These are phyloP conservation scores for Pachyseris speciosa DNA, from an alignment of 64 coral and sea anemone species.

Conservation along the genomic window DNA sequence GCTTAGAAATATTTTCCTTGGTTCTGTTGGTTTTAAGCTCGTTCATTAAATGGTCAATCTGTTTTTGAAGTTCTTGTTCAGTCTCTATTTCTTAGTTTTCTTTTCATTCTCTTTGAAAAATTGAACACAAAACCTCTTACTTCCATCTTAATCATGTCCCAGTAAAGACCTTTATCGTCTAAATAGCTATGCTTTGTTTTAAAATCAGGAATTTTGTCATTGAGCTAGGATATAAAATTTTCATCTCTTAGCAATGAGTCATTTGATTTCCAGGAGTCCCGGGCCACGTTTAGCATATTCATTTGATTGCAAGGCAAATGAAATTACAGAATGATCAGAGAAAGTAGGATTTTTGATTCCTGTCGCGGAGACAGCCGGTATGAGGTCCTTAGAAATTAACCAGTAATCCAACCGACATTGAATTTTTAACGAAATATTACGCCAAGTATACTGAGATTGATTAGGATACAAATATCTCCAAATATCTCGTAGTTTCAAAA, in stretches of 20 bases:
- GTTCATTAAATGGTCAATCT: background rate
- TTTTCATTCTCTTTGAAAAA: background rate
- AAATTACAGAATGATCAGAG: too few relatives aligned
- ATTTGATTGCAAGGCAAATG: background rate
- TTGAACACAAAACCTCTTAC: background rate
- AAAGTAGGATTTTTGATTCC: too few relatives aligned
- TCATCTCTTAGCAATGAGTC: background rate
- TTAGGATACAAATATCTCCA: background rate
- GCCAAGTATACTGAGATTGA: background rate
- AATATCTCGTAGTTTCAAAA: background rate
- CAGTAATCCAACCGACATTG: background rate
- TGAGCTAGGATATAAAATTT: background rate
- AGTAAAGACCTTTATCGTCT: background rate
- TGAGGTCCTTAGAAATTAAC: background rate
- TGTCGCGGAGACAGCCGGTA: background rate
- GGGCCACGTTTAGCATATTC: too few relatives aligned
- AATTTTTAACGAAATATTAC: too few relatives aligned
- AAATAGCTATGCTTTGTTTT: background rate
- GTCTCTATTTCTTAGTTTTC: background rate
- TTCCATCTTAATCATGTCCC: background rate
- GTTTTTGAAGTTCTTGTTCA: background rate
- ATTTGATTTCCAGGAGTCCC: background rate
- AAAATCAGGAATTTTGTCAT: background rate
- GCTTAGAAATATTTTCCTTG: background rate
- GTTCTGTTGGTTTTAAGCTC: background rate